Conservation (phyloP, 2,113 vertebrate genomes). For the Grallaria varia region DNA sequence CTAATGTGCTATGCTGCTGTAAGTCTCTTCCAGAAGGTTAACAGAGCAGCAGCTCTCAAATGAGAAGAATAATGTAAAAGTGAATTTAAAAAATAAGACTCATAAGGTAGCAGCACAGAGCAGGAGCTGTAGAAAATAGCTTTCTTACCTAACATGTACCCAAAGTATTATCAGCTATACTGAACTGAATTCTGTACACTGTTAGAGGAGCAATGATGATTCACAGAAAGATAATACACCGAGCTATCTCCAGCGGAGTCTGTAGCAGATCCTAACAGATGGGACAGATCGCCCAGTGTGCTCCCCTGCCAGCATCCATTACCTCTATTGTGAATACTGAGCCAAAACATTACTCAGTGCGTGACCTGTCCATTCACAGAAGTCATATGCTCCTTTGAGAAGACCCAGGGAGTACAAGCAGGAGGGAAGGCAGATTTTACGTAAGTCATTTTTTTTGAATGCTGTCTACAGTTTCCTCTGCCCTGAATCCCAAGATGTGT, state of each 20-base stretch:
- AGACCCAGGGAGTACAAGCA: slow-evolving; percentile 49
- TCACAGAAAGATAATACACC: slow-evolving; percentile 53
- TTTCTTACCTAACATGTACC: slow-evolving; percentile 24
- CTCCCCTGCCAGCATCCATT: slow-evolving; percentile 55
- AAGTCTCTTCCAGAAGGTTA: background rate
- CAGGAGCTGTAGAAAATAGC: slow-evolving; percentile 33
- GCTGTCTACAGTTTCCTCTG: background rate
- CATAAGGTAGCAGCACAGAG: background rate
- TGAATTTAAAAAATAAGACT: background rate
- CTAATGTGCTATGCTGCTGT: background rate
- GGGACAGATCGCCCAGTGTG: slow-evolving; percentile 25
- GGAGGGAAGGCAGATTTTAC: slow-evolving; percentile 53
- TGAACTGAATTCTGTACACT: slow-evolving; percentile 2
- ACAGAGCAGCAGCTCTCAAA: background rate
- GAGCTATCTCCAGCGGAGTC: background rate
- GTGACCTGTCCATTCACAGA: slow-evolving; percentile 64
- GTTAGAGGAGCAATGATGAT: slow-evolving; percentile 38
- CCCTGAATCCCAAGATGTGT: background rate
- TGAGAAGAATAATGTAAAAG: background rate
- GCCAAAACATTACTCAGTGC: slow-evolving; percentile 63
- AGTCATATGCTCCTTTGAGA: slow-evolving; percentile 64
- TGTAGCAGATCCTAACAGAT: slow-evolving; percentile 40
- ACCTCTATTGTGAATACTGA: slow-evolving; percentile 10
- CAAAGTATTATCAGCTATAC: background rate
- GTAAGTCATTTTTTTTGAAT: background rate